These are phyloP conservation scores for Lasioglossum marginatum DNA, from an alignment of 2,888 invertebrate genomes.

Conservation along the genomic window DNA sequence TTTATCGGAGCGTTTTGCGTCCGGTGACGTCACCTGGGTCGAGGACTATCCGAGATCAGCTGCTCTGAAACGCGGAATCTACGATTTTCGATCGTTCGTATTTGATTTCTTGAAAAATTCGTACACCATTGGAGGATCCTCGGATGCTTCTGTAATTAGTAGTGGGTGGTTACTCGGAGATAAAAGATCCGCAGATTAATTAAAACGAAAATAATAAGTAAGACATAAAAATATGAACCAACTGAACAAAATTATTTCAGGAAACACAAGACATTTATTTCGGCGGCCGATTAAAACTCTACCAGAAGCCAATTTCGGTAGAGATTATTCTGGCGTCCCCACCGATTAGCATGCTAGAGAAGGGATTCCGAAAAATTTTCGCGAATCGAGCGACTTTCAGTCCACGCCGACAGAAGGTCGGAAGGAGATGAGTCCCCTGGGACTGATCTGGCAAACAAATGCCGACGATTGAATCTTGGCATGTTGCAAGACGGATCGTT, in stretches of 20 bases:
- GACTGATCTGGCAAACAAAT: conserved; percentile 84
- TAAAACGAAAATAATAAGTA: too few relatives aligned
- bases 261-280: not conserved
- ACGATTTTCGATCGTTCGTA: not conserved
- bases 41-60: not conserved
- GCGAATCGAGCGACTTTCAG: not conserved
- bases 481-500: conserved; percentile 83
- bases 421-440: conserved; percentile 75
- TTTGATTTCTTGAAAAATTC: too few relatives aligned
- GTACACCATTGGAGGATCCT: too few relatives aligned
- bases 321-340: not conserved
- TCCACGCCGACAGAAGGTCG: conserved; percentile 33
- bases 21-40: conserved; percentile 56
- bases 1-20: conserved; percentile 62
- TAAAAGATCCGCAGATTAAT: too few relatives aligned
- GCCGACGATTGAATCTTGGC: conserved; percentile 83
- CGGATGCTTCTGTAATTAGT: too few relatives aligned
- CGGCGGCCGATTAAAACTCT: not conserved
- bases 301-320: not conserved
- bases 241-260: not conserved
- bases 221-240: too few relatives aligned
- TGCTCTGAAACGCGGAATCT: not conserved
- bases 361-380: conserved; percentile 26
- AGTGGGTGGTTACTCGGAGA: too few relatives aligned
- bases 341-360: not conserved